Base-by-base conservation (phyloP, 2,888 invertebrate genomes). In the Aphidius colemani region DNA sequence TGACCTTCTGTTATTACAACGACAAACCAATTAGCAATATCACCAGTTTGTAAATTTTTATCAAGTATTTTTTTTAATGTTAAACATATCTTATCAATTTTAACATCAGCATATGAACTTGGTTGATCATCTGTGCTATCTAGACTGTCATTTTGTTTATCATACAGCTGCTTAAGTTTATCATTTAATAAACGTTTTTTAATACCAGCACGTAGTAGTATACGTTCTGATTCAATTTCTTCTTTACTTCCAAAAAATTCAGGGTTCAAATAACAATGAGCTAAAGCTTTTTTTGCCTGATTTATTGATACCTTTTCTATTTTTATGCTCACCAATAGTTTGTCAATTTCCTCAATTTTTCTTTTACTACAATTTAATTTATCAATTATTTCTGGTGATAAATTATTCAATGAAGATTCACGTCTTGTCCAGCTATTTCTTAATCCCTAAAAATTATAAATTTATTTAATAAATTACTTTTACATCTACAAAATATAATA, bases 151-250 rank as follows among this genome's bases (percentile, higher is more conserved):
- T 8, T 30, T 41, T 48, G 41, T 39, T 50, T 40, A 11, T 39
- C 43, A 43, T 50, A 53, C n/a, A 72, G 43, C 10, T 64, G 68
- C 13, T 70, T 66, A 0, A 78, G 73, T 66, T 76, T 74, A 0
- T 74, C 71, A 6, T 74, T 51, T 0, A 69, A 67, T 0, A 73
- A 68, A 9, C 67, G 68, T 18, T 72, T 72, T 39, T 74, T 68
- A 2, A 77, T 59, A 46, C 66, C 66, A 6, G 85, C 83, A 64
- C 83, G 74, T 3, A 86, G 71, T 7, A 86, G 68, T 18, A 85
- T 75, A 3, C 85, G 79, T 69, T 86, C 85, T 0, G 84, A 85
- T 68, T 86, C 86, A 0, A 86, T 81, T 75, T 85, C 83, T 72
- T 85, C 85, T 0, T 77, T 69, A n/a, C 85, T 84, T 9, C 77